Evolutionary conservation across 2,797 vertebrate genomes (phyloP).

Genomic region (Pterois miles): DNA sequence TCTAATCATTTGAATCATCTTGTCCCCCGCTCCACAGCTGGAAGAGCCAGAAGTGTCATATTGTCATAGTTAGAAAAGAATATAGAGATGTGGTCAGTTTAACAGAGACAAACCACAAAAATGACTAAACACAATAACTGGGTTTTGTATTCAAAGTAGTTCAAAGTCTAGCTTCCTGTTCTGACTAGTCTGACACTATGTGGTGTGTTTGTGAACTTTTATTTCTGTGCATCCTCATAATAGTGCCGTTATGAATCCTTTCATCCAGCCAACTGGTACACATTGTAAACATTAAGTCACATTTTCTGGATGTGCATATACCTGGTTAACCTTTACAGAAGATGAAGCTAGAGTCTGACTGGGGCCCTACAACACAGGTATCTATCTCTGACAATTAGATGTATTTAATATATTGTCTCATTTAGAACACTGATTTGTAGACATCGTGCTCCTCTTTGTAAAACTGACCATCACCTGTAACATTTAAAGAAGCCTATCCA

Average conservation of each 20-base stretch:
- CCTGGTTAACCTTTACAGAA: not conserved
- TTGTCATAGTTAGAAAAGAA: not conserved
- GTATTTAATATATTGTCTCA: not conserved
- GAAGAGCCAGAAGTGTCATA: not conserved
- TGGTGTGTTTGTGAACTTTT: not conserved
- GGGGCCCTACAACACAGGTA: not conserved
- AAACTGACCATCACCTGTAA: slow-evolving; percentile 18
- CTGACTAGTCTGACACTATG: not conserved
- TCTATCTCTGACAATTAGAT: not conserved
- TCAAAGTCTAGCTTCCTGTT: not conserved
- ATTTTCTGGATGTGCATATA: not conserved
- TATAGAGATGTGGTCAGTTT: slow-evolving; percentile 16
- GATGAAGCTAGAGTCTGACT: not conserved
- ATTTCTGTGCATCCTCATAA: not conserved
- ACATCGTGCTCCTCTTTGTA: slow-evolving; percentile 16
- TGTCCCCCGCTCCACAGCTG: not conserved
- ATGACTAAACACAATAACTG: not conserved
- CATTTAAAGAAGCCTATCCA: not conserved
- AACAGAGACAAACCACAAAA: not conserved
- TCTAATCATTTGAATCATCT: slow-evolving; percentile 13
- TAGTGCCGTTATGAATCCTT: not conserved
- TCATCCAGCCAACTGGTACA: slow-evolving; percentile 1
- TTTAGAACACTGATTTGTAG: slow-evolving; percentile 23
- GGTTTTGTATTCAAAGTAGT: not conserved
- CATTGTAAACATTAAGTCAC: slow-evolving; percentile 28